These are phyloP conservation scores for Lichenostomus cassidix DNA, from an alignment of 2,113 vertebrate species.

Conservation along the genomic window DNA sequence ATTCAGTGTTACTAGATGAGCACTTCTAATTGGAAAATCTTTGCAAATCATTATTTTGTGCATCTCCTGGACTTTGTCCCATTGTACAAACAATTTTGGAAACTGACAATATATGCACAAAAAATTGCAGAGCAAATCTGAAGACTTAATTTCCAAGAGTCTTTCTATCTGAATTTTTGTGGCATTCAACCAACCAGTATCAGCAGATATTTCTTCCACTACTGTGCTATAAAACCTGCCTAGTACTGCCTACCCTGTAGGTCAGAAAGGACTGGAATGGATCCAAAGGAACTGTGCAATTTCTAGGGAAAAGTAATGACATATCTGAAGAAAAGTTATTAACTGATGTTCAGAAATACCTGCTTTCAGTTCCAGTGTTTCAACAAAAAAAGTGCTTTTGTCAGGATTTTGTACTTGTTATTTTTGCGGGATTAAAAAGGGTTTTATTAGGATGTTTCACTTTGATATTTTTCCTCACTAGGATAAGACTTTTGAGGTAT, in stretches of 20 bases:
- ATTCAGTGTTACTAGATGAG: background rate
- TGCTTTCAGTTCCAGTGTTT: slow-evolving; percentile 17
- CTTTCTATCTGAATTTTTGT: background rate
- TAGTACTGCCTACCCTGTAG: background rate
- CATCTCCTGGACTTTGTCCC: background rate
- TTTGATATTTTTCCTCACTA: background rate
- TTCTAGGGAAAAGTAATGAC: slow-evolving; percentile 23
- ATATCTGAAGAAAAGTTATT: background rate
- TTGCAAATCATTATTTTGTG: background rate
- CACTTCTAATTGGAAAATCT: background rate
- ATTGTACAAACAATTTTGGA: background rate
- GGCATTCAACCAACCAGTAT: background rate
- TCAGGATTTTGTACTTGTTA: slow-evolving; percentile 22
- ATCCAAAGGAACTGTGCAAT: background rate
- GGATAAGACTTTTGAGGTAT: slow-evolving; percentile 1
- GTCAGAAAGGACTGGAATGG: slow-evolving; percentile 16
- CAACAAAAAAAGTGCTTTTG: background rate
- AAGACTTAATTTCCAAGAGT: background rate
- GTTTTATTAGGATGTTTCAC: slow-evolving; percentile 26
- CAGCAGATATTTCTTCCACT: background rate
- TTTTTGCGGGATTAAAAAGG: slow-evolving; percentile 30
- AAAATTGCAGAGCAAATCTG: background rate
- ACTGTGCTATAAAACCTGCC: background rate
- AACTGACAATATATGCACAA: background rate
- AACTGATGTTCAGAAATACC: background rate